Base-by-base conservation (phyloP, 2,113 vertebrate genomes). In the Rhynchomys soricoides region DNA sequence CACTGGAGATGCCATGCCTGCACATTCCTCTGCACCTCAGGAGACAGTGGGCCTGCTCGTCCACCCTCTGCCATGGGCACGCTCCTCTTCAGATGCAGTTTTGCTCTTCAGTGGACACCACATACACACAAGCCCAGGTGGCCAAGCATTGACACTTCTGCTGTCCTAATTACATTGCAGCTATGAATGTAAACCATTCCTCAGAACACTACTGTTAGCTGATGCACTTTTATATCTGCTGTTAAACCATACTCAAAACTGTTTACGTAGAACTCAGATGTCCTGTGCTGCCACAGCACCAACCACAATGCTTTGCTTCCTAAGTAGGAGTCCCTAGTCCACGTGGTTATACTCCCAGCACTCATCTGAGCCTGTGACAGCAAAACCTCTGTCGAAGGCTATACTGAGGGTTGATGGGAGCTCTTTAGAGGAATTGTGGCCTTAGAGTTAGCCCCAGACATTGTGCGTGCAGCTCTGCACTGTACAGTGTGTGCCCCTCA, bases 21-120 rank as follows among this genome's bases (percentile, higher is more conserved):
- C 98, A 93, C 96, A 91, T 97, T 97, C 98, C 98, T 95, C 97
- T 93, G 85, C 91, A 89, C 73, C 81, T 21, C 96, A 82, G 97
- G 94, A 87, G 96, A n/a, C n/a, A 19, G 66, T 9, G 31, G 75
- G 29, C 74, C 62, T 70, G 22, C 40, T 4, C 13, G 4, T 43
- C 90, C 75, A 95, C 74, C 57, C 34, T 82, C 45, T 26, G 82
- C 96, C 88, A 93, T 96, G 97, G 96, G 94, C 97, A 89, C 96
- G 78, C 95, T 74, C 66, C 82, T 43, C 85, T 96, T 92, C 89
- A 91, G 96, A 91, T 34, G 87, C 83, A 91, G 91, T 97, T 90
- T 96, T 85, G 89, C 94, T 86, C 89, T 92, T 71, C 96, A 96
- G 93, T 95, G 78, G 95, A 55, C 97, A 90, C 13, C 43, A 77